Base-by-base conservation (phyloP, 1,140 invertebrate species). In the Bombus terrestris region DNA sequence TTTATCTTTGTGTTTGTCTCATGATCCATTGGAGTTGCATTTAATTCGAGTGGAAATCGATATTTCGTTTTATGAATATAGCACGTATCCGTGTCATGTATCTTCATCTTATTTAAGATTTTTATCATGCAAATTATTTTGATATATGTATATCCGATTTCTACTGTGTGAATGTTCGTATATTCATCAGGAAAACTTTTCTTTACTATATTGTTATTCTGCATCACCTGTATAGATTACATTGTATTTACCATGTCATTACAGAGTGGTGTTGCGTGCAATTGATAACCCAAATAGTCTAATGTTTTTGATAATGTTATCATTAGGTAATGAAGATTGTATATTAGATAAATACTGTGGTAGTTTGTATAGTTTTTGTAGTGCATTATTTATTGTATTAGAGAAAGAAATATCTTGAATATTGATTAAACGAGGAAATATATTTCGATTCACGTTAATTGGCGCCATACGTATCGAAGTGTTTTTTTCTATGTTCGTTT, bases 231-330 rank as follows among this genome's bases (percentile, higher is more conserved):
- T 53, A 22, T 22, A 18, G 1, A 53, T 53, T 53, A 71, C 62
- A 69, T 62, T 41, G 66, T 41, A 77, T 53, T 53, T 53, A 53
- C 18, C 47, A 53, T 53, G 47, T 22, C 18, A 53, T 53, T 53
- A 22, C 47, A 22, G 47, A 53, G 84, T 84, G 81, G 86, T 84
- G 78, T 84, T 89, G 83, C 83, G 90, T 91, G 90, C 90, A 91
- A 91, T 91, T 79, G 73, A 91, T 84, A 84, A 71, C 80, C 83
- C 81, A 91, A 91, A 86, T 91, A 88, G 73, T 88, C 39, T 91
- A 87, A 89, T 68, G 80, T 89, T 87, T 86, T 86, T 91, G 66
- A 86, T 91, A 90, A 83, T 64, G 57, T 87, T 91, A 79, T 83
- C 18, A 47, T 74, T 81, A 79, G 66, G 47, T 85, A 72, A 82